Evolutionary conservation across 1,140 invertebrate genomes (phyloP), one percentile per base, ranked within the genome.

Genomic region (Tetramorium parvispinum): DNA sequence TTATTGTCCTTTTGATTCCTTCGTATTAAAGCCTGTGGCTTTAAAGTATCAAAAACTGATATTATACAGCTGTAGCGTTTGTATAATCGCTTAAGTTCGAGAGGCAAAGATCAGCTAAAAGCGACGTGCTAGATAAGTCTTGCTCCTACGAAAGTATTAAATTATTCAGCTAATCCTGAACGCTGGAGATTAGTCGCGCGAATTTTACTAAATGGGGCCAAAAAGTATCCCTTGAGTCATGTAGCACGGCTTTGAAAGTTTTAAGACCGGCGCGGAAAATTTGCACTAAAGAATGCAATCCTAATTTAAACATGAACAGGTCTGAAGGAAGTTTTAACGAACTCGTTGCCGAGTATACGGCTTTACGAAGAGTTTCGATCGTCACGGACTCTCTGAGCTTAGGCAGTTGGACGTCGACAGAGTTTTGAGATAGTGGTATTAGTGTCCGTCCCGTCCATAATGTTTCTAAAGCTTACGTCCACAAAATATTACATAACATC

Each of bases 231-330:
- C 76, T 59, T 49, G 65, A 70, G 55, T 86, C 73, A 78, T 85
- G 66, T 66, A 71, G 57, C 65, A 59, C n/a, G 57, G 59, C 85
- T 85, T 85, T 76, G 85, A 87, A 88, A 88, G 87, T 87, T 88
- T 77, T 87, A 83, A 85, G 79, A 61, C 63, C 59, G 66, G 49
- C 78, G 76, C 76, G 46, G 73, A 82, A 88, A 88, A 88, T 88
- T 88, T 85, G 77, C 70, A 82, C 81, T 75, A 76, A 88, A 88
- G 87, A 88, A 88, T 88, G 87, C 87, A 87, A 87, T 88, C 86
- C 87, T 88, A 88, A 88, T 88, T 88, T 88, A 83, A 88, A 87
- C 85, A 83, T 83, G 85, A 85, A 87, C 87, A 86, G 71, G 78
- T 87, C 66, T 76, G 85, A 75, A 59, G 86, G 86, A 88, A 89